Evolutionary conservation across 2,888 invertebrate genomes (phyloP).

Genomic region (Stictocephala bisonia): DNA sequence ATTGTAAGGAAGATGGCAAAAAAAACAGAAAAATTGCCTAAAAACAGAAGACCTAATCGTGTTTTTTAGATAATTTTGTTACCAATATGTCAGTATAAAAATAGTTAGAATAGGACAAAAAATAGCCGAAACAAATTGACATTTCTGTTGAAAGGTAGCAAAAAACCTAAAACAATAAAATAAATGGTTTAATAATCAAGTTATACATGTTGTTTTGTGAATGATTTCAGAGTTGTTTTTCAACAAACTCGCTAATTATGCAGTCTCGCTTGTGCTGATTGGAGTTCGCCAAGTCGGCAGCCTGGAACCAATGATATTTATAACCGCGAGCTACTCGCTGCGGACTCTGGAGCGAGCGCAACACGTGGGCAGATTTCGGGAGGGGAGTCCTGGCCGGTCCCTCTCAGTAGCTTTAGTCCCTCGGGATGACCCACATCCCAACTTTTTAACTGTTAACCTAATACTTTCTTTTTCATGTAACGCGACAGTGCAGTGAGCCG

Average conservation of each 20-base stretch:
- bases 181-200: no score
- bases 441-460: background rate
- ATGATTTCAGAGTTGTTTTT: conserved; percentile 1
- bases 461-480: conserved; percentile 34
- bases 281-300: background rate
- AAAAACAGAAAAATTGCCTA: no score
- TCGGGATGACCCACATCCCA: conserved; percentile 26
- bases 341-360: no score
- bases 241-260: conserved; percentile 22
- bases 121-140: no score
- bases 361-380: conserved; percentile 2
- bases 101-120: no score
- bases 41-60: no score
- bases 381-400: background rate
- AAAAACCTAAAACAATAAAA: no score
- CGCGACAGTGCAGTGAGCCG: conserved; percentile 37
- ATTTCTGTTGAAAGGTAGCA: no score
- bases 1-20: no score
- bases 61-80: no score
- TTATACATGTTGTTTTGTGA: background rate
- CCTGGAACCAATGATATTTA: conserved; percentile 31
- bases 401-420: conserved; percentile 37
- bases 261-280: no score
- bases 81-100: no score
- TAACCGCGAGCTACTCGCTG: conserved; percentile 29